phyloP scores from a whole-genome alignment of 2,113 vertebrate genomes.

The rabbit (Oryctolagus cuniculus) region mOryCun1.1 NC_091438.1:147990001-147990500 shows the following conservation, averaged over 20 bases:
- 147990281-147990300: neutral
- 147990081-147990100: neutral
- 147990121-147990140: neutral
- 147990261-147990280: neutral
- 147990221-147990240: neutral
- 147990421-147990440: constrained; percentile 52
- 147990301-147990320: neutral
- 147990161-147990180: no score
- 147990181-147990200: neutral
- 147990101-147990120: neutral
- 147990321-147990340: neutral
- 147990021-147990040: neutral
- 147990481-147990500: neutral
- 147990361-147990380: neutral
- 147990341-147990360: neutral
- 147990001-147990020: neutral
- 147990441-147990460: neutral
- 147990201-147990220: neutral
- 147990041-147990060: neutral
- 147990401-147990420: neutral
- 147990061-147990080: neutral
- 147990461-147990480: neutral
- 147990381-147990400: neutral
- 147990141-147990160: neutral
- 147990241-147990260: neutral